Evolutionary conservation across 2,113 vertebrate genomes (phyloP), one percentile per base, ranked within the genome.

Genomic region (Oryzias celebensis): DNA sequence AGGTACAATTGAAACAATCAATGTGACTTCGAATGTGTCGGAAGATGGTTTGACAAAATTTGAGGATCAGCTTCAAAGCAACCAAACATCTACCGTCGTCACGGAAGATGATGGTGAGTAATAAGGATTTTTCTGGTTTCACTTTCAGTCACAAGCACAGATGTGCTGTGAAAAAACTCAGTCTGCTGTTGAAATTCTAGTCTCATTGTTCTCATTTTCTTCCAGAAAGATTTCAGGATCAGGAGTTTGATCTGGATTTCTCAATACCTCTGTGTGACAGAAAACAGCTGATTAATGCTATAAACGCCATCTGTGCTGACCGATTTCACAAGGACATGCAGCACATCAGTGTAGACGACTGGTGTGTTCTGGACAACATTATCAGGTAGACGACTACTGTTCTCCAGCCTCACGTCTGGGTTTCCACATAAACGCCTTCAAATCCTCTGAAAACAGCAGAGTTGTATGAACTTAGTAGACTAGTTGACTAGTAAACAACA

Each of bases 221-320:
- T 52, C 24, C 77, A 91, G 90, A 91, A 59, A 12, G 0, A 1
- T 91, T 91, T 51, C 87, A 90, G 77, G 22, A 75, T 3, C 54
- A 71, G 52, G 65, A 81, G 2, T 36, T 36, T 36, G 1, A 7
- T 0, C 0, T 1, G 3, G 36, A 36, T 36, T 0, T 6, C 0
- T 1, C 0, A 0, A 7, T 0, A 2, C 0, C 0, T 6, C 2
- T 1, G 0, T 92, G 90, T n/a, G 0, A 31, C 0, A n/a, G 7
- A 16, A 0, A 3, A 0, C 0, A 0, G 0, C 46, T 90, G 54
- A 10, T 5, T 0, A 0, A 0, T 0, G 0, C 0, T 1, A 68
- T 20, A 7, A 0, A 43, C 4, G 0, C 0, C 0, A 0, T 0
- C 0, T 91, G 89, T 66, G 58, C 14, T 4, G 0, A 0, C 0